Conservation (phyloP, 2,888 invertebrate genomes). For the Conomelus anceps region DNA sequence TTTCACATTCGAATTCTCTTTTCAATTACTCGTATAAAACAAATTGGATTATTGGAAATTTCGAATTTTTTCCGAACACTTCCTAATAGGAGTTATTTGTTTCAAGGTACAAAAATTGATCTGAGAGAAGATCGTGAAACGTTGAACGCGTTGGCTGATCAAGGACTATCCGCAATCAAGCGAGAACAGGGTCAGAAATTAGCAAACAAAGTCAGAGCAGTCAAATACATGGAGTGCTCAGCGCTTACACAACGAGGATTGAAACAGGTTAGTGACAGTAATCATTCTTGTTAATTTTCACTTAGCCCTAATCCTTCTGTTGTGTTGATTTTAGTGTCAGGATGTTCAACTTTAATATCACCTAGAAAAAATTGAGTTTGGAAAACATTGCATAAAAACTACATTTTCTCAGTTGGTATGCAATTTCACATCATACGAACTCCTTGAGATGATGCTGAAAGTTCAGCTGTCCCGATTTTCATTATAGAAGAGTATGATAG, state of each 20-base stretch:
- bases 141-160: slow-evolving; percentile 80
- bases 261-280: slow-evolving; percentile 58
- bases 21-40: background rate
- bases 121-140: slow-evolving; percentile 96
- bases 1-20: background rate
- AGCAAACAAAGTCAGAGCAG: slow-evolving; percentile 96
- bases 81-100: background rate
- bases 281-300: background rate
- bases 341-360: no score
- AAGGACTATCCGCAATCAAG: slow-evolving; percentile 92
- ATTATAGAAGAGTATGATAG: no score
- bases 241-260: slow-evolving; percentile 97
- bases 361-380: no score
- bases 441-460: no score
- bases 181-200: slow-evolving; percentile 97
- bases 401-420: no score
- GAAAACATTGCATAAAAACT: no score
- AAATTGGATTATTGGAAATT: no score
- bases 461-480: no score
- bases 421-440: no score
- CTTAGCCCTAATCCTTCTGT: background rate
- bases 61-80: no score
- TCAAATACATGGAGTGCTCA: slow-evolving; percentile 99
- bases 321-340: no score
- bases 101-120: slow-evolving; percentile 93